These are phyloP conservation scores for Paramormyrops hopkinsi DNA, from an alignment of 2,797 vertebrate species.

Conservation along the genomic window DNA sequence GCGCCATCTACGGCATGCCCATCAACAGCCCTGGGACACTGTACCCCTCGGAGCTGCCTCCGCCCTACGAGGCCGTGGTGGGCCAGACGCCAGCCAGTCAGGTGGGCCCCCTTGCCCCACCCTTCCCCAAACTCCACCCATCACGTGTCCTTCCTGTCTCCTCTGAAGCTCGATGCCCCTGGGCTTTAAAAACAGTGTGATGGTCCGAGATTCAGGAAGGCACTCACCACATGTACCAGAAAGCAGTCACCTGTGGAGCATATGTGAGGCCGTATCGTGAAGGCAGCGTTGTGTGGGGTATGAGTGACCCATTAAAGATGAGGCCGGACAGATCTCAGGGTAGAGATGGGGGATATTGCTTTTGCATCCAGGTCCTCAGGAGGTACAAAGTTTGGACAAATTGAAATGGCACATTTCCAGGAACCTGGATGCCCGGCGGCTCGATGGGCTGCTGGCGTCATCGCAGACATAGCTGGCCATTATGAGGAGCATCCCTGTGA, in stretches of 20 bases:
- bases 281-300: not conserved
- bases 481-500: not conserved
- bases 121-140: not conserved
- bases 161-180: not conserved
- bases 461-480: not conserved
- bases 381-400: not conserved
- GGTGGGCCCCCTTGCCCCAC: conserved; percentile 59
- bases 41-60: conserved; percentile 88
- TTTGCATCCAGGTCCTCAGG: conserved; percentile 3
- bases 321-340: not conserved
- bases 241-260: not conserved
- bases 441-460: too few relatives aligned
- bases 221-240: not conserved
- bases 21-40: conserved; percentile 87
- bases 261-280: not conserved
- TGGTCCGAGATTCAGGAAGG: not conserved
- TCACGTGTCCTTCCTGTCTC: not conserved
- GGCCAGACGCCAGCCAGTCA: conserved; percentile 74
- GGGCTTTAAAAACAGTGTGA: not conserved
- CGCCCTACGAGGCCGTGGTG: conserved; percentile 92
- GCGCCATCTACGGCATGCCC: conserved; percentile 80
- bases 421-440: not conserved
- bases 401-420: conserved; percentile 12
- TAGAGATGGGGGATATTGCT: not conserved
- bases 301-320: not conserved